phyloP scores from a whole-genome alignment of 2,797 vertebrate species.

The Anisognathus igniventris region DNA sequence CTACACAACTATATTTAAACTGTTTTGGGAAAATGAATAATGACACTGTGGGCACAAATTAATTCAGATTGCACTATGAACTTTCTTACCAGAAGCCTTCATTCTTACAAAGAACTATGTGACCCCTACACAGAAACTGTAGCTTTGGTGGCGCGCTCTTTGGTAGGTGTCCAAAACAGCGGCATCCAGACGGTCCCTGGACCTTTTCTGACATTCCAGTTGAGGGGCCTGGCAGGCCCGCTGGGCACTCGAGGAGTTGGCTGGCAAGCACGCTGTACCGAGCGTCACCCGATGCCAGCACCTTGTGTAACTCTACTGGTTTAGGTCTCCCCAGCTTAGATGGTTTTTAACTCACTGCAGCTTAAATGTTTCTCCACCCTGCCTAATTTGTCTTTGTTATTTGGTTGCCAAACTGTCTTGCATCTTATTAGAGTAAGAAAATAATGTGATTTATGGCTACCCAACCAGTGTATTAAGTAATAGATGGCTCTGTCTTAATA shows the following conservation, averaged over 20 bases:
- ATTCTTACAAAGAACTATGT: not conserved
- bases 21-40: slow-evolving; percentile 22
- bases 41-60: slow-evolving; percentile 49
- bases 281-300: not conserved
- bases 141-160: not conserved
- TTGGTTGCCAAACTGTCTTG: slow-evolving; percentile 45
- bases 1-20: not conserved
- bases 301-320: not conserved
- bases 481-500: slow-evolving; percentile 59
- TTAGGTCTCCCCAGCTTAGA: not conserved
- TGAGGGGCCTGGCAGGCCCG: not conserved
- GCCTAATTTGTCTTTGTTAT: slow-evolving; percentile 18
- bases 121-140: not conserved
- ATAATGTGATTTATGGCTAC: slow-evolving; percentile 41
- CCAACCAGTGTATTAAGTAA: slow-evolving; percentile 35
- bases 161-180: not conserved
- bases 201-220: slow-evolving; percentile 44
- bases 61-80: slow-evolving; percentile 49
- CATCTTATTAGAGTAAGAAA: slow-evolving; percentile 21
- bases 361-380: slow-evolving; percentile 6
- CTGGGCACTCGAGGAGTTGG: slow-evolving; percentile 38
- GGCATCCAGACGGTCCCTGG: not conserved
- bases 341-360: not conserved
- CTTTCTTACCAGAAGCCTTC: slow-evolving; percentile 51
- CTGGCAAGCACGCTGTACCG: not conserved